Base-by-base conservation (phyloP, 1,140 invertebrate genomes). In the Amyelois transitella region DNA sequence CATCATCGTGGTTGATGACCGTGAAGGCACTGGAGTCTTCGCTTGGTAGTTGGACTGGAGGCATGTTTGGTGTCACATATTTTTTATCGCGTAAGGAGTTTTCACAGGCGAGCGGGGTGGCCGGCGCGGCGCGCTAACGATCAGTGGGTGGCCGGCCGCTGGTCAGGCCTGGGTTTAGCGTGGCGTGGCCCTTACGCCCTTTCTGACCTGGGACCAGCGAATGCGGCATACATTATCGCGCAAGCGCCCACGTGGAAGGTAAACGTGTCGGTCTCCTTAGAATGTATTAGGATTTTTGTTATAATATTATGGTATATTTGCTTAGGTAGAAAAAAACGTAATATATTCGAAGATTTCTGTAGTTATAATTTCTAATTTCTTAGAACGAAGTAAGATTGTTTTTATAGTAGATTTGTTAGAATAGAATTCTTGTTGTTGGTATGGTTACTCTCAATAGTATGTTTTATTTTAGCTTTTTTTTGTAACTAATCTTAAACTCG, bases 11-110 rank as follows among this genome's bases (percentile, higher is more conserved):
- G 73, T 89, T 89, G 58, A 90, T 72, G 24, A 90, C 79, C 65
- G 89, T 86, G 69, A 91, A 90, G 12, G 89, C 85, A 51, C 81
- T 72, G 28, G 84, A 58, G 19, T 85, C 77, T 21, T 84, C 81
- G n/a, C 75, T 66, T 6, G 78, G 65, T 38, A 75, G 62, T 22
- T 79, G 67, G 48, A 81, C 69, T 25, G 82, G 75, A 44, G 81
- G 72, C 79, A 86, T 86, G 32, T 55, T n/a, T n/a, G n/a, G n/a
- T 52, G 48, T 52, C 57, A 51, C 57, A 32, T 62, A 55, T 4
- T 18, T 22, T 4, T 6, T 21, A 14, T 21, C 12, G 0, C 10
- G 1, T 6, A 6, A 22, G 18, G 0, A 19, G 44, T 12, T 2
- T 20, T 47, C 8, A 21, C 32, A 14, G 51, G 45, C 55, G 58